These are phyloP conservation scores for Psylliodes chrysocephalus DNA, from an alignment of 2,888 invertebrate genomes.

Conservation along the genomic window DNA sequence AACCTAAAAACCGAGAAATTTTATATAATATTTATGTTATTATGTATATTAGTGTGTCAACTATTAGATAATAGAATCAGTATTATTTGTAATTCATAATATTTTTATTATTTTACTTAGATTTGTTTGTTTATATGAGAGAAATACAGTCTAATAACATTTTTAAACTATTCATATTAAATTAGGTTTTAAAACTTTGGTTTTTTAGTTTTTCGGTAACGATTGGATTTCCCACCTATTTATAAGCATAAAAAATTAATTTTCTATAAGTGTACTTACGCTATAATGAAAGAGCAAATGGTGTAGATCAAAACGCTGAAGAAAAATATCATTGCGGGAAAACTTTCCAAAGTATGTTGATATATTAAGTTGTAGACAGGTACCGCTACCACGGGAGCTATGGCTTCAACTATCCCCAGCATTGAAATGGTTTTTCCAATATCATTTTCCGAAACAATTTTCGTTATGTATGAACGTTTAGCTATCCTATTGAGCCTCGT, in stretches of 20 bases:
- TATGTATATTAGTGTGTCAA: too few species aligned
- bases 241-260: too few species aligned
- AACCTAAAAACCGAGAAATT: not conserved
- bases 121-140: not conserved
- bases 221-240: not conserved
- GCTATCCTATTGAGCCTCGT: slow-evolving; percentile 55
- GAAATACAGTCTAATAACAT: too few species aligned
- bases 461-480: slow-evolving; percentile 59
- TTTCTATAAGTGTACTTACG: slow-evolving; percentile 54
- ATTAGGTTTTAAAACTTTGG: too few species aligned
- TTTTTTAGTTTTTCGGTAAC: too few species aligned
- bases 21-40: too few species aligned
- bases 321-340: slow-evolving; percentile 69
- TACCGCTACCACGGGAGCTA: slow-evolving; percentile 68
- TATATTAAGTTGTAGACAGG: slow-evolving; percentile 70
- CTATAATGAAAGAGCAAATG: slow-evolving; percentile 45
- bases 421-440: slow-evolving; percentile 65
- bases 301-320: slow-evolving; percentile 61
- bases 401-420: slow-evolving; percentile 69
- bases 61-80: too few species aligned
- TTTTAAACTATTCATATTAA: too few species aligned
- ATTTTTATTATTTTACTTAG: too few species aligned
- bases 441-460: slow-evolving; percentile 58
- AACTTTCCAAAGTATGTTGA: slow-evolving; percentile 64
- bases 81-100: too few species aligned